phyloP scores from a whole-genome alignment of 2,113 vertebrate genomes.

The Cynocephalus volans region DNA sequence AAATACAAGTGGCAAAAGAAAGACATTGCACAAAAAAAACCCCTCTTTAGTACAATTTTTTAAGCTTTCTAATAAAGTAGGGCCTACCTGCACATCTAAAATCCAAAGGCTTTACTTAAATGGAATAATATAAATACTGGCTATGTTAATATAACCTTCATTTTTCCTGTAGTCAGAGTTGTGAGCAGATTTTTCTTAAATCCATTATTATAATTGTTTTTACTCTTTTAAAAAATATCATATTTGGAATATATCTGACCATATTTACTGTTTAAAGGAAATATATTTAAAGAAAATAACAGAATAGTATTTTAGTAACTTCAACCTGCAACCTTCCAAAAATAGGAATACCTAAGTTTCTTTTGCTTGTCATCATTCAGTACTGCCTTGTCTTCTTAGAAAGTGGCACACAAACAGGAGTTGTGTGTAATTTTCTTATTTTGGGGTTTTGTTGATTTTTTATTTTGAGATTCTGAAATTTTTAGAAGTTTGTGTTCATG shows the following conservation, averaged over 20 bases:
- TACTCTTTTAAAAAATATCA: constrained; percentile 9
- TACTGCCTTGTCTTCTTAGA: neutral
- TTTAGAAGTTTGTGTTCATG: constrained; percentile 5
- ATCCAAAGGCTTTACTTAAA: constrained; percentile 19
- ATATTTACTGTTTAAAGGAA: constrained; percentile 61
- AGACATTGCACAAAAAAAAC: constrained; percentile 24
- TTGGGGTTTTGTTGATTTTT: constrained; percentile 36
- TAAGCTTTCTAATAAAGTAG: constrained; percentile 70
- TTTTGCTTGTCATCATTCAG: neutral
- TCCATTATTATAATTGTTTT: constrained; percentile 7
- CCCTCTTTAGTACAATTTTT: constrained; percentile 59
- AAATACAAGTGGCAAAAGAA: constrained; percentile 73
- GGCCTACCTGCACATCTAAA: constrained; percentile 17
- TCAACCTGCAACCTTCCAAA: neutral
- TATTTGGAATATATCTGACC: constrained; percentile 36
- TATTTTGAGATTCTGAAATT: neutral
- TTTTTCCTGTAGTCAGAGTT: constrained; percentile 49
- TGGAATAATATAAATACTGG: neutral
- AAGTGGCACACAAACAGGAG: neutral
- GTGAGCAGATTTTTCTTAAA: constrained; percentile 65
- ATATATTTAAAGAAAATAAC: constrained; percentile 57
- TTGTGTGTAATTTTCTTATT: constrained; percentile 31
- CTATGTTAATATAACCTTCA: neutral
- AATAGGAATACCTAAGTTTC: neutral
- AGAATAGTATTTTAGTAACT: constrained; percentile 26